Base-by-base conservation (phyloP, 2,888 invertebrate species). In the Prosopocoilus inquinatus region DNA sequence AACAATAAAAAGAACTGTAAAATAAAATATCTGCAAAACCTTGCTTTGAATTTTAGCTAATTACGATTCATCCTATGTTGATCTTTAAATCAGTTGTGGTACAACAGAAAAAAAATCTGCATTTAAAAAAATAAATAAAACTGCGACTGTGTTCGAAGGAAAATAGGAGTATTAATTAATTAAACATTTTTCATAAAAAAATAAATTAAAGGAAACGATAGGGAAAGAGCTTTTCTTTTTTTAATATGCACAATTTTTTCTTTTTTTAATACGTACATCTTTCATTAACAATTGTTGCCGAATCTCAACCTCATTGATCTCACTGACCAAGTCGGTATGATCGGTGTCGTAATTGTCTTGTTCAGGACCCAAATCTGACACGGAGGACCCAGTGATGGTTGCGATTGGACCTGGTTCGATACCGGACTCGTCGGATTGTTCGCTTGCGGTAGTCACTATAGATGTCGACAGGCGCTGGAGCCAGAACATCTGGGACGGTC, bases 291-390 rank as follows among this genome's bases (percentile, higher is more conserved):
- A 79, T 76, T 89, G 88, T 67, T 89, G 80, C 56, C 88, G 82
- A 65, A 89, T 81, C 72, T 91, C 90, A 34, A 87, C 85, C 74
- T 91, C 91, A 75, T 91, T 91, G 63, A 84, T 78, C 70, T 91
- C 91, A 48, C 90, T 91, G 59, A 85, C 89, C 50, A 90, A 81
- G 74, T 90, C 90, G 13, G 90, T 90, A 69, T 90, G 89, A 73
- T 90, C 90, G 49, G 90, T 90, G 70, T 90, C 87, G 72, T 90
- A 89, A 35, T 85, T 85, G 68, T 87, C 87, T 67, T 69, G 73
- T 55, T 56, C 82, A 77, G 50, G 82, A 80, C 63, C 82, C 3
- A 28, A 28, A 28, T 28, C 20, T 73, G 76, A 76, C 34, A 69
- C 79, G 64, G 88, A 79, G 1, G 87, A 87, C 45, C 88, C 88